Percentiles rank a stretch among this genome's conserved stretches.
phyloP scores from a whole-genome alignment of 2,888 invertebrate species.

The Napeogenes sylphis region DNA sequence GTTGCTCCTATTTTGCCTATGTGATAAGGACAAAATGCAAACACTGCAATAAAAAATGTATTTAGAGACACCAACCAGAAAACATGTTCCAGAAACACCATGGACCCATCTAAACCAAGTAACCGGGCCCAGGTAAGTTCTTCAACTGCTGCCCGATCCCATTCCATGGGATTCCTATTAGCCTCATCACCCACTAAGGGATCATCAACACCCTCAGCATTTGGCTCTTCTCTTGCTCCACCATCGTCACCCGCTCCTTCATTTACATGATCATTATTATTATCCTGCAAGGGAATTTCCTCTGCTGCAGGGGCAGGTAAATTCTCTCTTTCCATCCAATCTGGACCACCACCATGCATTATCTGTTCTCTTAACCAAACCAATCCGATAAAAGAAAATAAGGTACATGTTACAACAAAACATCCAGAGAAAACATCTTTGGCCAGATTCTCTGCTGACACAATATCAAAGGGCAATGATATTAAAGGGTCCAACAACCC shows the following conservation, averaged over 20 bases:
- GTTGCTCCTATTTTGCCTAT: slow-evolving; percentile 92
- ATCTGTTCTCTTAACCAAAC: slow-evolving; percentile 99
- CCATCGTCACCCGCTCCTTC: slow-evolving; percentile 58
- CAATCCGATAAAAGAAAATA: slow-evolving; percentile 96
- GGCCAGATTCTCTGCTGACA: slow-evolving; percentile 94
- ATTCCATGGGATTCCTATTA: slow-evolving; percentile 99
- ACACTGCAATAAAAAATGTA: slow-evolving; percentile 96
- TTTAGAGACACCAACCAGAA: slow-evolving; percentile 99
- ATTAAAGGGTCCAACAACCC: slow-evolving; percentile 92
- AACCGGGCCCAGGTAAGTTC: slow-evolving; percentile 99
- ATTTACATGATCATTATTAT: slow-evolving; percentile 70
- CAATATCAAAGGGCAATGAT: slow-evolving; percentile 92
- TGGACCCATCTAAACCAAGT: slow-evolving; percentile 96
- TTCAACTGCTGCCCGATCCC: slow-evolving; percentile 98
- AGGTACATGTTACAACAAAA: slow-evolving; percentile 96
- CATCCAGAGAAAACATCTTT: slow-evolving; percentile 97
- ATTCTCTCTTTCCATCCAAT: slow-evolving; percentile 92
- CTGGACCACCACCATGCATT: slow-evolving; percentile 96
- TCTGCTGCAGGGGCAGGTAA: slow-evolving; percentile 71
- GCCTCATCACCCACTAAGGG: slow-evolving; percentile 84
- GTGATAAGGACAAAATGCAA: slow-evolving; percentile 97
- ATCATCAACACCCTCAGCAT: slow-evolving; percentile 68
- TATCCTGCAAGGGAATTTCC: slow-evolving; percentile 65
- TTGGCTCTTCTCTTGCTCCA: slow-evolving; percentile 55
- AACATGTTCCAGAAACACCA: slow-evolving; percentile 98